Conservation (phyloP, 2,113 vertebrate genomes). For the Corythaeola cristata region DNA sequence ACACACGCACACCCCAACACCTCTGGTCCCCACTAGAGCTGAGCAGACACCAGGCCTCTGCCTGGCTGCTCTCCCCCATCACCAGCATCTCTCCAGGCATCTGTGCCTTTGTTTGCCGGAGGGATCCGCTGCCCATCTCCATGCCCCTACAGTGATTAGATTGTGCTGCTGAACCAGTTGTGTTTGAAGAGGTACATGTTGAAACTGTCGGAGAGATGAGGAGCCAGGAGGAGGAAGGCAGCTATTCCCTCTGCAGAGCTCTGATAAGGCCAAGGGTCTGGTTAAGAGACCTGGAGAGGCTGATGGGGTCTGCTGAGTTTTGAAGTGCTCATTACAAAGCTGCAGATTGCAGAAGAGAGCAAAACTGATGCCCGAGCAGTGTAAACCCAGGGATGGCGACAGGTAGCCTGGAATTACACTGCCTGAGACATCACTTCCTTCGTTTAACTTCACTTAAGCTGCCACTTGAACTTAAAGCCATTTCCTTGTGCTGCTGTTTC, state of each 20-base stretch:
- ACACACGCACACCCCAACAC: neutral
- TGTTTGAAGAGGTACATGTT: neutral
- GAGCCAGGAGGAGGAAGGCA: neutral
- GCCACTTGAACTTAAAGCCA: neutral
- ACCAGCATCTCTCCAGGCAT: neutral
- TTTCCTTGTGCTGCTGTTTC: neutral
- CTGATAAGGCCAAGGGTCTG: conserved; percentile 17
- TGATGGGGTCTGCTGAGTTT: neutral
- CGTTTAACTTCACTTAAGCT: neutral
- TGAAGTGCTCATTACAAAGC: neutral
- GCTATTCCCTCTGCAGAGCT: neutral
- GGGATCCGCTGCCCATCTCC: neutral
- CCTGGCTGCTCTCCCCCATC: neutral
- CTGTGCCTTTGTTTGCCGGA: neutral
- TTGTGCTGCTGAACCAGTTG: neutral
- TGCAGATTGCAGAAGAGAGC: neutral
- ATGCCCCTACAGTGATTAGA: neutral
- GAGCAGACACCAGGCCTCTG: rapidly evolving
- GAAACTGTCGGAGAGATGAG: neutral
- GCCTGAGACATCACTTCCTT: neutral
- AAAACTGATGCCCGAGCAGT: neutral
- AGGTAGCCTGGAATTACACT: neutral
- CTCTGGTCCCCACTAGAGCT: neutral
- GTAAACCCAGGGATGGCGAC: neutral
- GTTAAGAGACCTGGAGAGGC: neutral